These are phyloP conservation scores for Acromyrmex echinatior DNA, from an alignment of 1,140 invertebrate genomes.

Conservation along the genomic window DNA sequence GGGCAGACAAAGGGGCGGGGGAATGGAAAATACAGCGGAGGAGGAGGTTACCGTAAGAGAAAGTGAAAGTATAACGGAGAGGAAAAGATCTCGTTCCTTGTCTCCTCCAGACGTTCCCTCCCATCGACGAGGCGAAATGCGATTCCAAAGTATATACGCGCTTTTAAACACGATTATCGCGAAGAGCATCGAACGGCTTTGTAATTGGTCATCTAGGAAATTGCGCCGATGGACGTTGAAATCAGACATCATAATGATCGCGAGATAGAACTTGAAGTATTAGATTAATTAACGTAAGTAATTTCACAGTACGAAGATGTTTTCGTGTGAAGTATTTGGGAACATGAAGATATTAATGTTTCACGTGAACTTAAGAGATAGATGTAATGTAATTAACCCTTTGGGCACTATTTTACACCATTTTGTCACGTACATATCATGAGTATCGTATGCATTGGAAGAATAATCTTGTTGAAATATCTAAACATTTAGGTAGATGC, in stretches of 20 bases:
- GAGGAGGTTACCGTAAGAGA: conserved; percentile 68
- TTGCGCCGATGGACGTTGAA: not conserved
- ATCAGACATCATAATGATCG: not conserved
- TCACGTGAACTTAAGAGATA: not conserved
- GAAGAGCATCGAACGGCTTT: conserved; percentile 48
- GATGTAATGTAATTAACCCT: not conserved
- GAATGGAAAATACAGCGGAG: conserved; percentile 67
- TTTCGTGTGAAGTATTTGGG: not conserved
- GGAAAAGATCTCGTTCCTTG: conserved; percentile 71
- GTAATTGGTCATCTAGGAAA: not conserved
- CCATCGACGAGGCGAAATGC: conserved; percentile 60
- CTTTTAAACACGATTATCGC: conserved; percentile 47
- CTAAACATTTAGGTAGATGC: no score
- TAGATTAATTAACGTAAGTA: not conserved
- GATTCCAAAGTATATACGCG: conserved; percentile 30
- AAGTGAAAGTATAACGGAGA: conserved; percentile 77
- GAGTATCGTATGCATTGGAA: no score
- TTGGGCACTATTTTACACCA: no score
- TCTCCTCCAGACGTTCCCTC: conserved; percentile 66
- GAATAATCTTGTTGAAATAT: no score
- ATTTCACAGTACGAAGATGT: not conserved
- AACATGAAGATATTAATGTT: not conserved
- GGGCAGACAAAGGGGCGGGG: conserved; percentile 20
- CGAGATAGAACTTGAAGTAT: not conserved
- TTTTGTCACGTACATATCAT: no score